Conservation (phyloP, 2,888 invertebrate species). For the Drosophila quinaria region DNA sequence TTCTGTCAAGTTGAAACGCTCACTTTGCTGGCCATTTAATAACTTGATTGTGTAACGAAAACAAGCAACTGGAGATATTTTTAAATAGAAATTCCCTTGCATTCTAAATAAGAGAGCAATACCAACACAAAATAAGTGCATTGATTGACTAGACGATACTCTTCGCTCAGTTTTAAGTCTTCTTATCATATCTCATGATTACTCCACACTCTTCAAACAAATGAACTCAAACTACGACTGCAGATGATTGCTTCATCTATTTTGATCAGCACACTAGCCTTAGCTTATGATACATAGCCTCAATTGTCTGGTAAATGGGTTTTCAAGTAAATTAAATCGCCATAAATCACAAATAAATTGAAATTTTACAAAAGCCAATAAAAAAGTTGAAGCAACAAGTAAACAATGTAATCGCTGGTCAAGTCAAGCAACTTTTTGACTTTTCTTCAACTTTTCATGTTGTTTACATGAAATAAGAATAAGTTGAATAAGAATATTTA, state of each 20-base stretch:
- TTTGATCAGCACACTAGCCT: neutral
- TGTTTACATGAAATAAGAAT: constrained; percentile 13
- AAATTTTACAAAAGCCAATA: constrained; percentile 35
- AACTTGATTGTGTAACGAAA: constrained; percentile 31
- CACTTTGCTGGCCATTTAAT: constrained; percentile 22
- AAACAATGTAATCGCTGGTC: constrained; percentile 25
- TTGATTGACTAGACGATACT: neutral
- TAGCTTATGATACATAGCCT: too few relatives aligned
- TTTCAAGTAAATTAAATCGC: constrained; percentile 47
- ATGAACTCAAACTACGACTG: neutral
- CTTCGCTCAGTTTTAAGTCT: neutral
- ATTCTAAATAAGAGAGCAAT: neutral
- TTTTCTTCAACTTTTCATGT: constrained; percentile 32
- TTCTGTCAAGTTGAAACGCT: constrained; percentile 20
- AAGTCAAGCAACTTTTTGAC: constrained; percentile 37
- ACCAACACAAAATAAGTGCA: neutral
- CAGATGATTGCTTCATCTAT: constrained; percentile 4
- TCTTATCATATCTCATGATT: too few relatives aligned
- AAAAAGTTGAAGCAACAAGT: constrained; percentile 43
- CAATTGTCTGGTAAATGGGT: constrained; percentile 23
- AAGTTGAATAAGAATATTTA: constrained; percentile 19
- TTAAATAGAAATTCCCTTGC: neutral
- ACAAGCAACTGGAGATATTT: neutral
- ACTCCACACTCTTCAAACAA: too few relatives aligned
- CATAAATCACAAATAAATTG: constrained; percentile 58